Evolutionary conservation across 53 echinoderm and acorn worm genomes (phyloP), one percentile per base, ranked within the genome.

Genomic region (Pentamera pediparva): DNA sequence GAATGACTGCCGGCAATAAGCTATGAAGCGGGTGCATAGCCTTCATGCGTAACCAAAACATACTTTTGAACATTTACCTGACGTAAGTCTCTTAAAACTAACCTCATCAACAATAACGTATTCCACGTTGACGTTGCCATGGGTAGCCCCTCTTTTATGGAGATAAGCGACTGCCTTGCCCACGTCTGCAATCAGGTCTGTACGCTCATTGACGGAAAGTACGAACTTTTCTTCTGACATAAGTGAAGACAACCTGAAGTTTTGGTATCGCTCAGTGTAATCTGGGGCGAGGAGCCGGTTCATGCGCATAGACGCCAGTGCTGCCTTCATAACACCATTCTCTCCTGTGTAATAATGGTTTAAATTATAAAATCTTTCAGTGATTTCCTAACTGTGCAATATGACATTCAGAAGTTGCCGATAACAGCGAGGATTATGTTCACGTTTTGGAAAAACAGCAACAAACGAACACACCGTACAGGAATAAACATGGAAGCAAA

Each of bases 31-130:
- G n/a, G n/a, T n/a, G n/a, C n/a, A n/a, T n/a, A n/a, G n/a, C n/a
- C n/a, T n/a, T n/a, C n/a, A n/a, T n/a, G n/a, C n/a, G n/a, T n/a
- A n/a, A n/a, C n/a, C n/a, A n/a, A n/a, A n/a, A n/a, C n/a, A n/a
- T n/a, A n/a, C n/a, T n/a, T n/a, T n/a, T n/a, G n/a, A n/a, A n/a
- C n/a, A n/a, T n/a, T n/a, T n/a, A n/a, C n/a, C n/a, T n/a, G n/a
- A n/a, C n/a, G n/a, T n/a, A n/a, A n/a, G n/a, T n/a, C n/a, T n/a
- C n/a, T n/a, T n/a, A n/a, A n/a, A n/a, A n/a, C n/a, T n/a, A n/a
- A 67, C 67, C 69, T 69, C 56, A 31, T 76, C 76, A 35, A 83
- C 69, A 12, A 69, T 48, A 21, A 83, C 38, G 20, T 83, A 56
- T 2, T 77, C 69, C 47, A 45, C 51, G 51, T 59, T 34, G 15